A percentile compares a stretch with the other conserved stretches of the same genome.
These are phyloP conservation scores for Hyles vespertilio DNA, from an alignment of 1,140 invertebrate species.

Conservation along the genomic window DNA sequence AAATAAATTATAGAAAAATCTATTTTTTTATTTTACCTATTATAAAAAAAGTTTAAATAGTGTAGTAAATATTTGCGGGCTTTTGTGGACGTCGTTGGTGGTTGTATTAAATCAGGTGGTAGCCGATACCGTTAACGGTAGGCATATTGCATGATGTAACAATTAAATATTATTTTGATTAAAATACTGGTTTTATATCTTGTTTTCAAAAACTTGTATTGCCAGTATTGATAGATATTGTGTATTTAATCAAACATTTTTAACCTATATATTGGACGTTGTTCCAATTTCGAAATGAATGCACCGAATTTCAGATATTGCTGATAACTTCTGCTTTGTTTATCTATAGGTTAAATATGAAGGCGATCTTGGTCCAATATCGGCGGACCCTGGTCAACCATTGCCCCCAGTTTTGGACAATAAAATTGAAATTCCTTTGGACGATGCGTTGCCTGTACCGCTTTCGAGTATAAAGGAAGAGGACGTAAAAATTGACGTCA, in stretches of 20 bases:
- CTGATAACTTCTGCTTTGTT: conserved; percentile 10
- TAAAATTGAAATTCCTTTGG: conserved; percentile 9
- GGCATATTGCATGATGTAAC: no score
- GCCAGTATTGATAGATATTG: no score
- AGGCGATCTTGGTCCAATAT: conserved; percentile 13
- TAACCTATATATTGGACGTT: no score
- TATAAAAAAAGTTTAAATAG: not conserved
- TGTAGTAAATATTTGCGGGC: not conserved
- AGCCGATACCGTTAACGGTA: no score
- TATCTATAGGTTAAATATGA: conserved; percentile 27
- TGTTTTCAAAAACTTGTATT: no score
- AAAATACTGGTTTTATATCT: not conserved
- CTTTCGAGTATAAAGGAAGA: conserved; percentile 61
- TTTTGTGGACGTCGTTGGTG: not conserved
- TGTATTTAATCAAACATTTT: no score
- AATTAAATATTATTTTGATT: not conserved
- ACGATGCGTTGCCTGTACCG: conserved; percentile 45
- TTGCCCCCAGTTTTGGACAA: conserved; percentile 10
- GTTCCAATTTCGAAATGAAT: no score
- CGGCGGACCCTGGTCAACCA: conserved; percentile 4
- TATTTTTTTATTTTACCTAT: not conserved
- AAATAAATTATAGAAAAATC: no score
- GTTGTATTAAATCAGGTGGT: not conserved
- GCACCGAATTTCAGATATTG: not conserved
- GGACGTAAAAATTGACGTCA: conserved; percentile 59